Conservation (phyloP, 1,140 invertebrate species). For the Anthonomus grandis region DNA sequence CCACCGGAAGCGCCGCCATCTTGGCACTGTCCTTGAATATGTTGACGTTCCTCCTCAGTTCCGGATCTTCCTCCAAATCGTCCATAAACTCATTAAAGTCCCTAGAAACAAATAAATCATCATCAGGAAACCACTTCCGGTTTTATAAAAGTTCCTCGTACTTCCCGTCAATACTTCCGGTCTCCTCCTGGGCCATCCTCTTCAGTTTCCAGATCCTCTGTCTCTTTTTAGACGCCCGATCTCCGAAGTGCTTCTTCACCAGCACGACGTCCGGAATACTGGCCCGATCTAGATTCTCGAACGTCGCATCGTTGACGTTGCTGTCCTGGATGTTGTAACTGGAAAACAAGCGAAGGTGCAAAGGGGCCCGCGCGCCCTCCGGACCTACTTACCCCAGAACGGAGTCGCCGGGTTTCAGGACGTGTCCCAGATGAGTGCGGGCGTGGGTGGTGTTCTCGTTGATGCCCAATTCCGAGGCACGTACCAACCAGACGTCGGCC, state of each 20-base stretch:
- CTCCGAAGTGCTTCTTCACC: conserved; percentile 88
- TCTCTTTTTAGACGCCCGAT: conserved; percentile 65
- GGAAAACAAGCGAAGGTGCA: background rate
- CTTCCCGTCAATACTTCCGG: conserved; percentile 68
- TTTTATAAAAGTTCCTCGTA: conserved; percentile 46
- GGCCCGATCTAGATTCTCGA: conserved; percentile 76
- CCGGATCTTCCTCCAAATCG: conserved; percentile 93
- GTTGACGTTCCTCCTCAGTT: conserved; percentile 86
- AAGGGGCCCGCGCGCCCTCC: no score
- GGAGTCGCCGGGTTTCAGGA: conserved; percentile 90
- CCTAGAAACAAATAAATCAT: conserved; percentile 52
- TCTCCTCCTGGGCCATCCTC: conserved; percentile 71
- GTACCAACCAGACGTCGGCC: conserved; percentile 92
- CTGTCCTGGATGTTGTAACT: conserved; percentile 79
- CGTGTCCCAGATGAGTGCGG: conserved; percentile 90
- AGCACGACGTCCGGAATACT: conserved; percentile 86
- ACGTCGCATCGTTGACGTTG: conserved; percentile 86
- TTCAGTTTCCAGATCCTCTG: conserved; percentile 91
- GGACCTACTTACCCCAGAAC: conserved; percentile 84
- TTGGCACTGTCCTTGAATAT: conserved; percentile 81
- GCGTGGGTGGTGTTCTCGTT: conserved; percentile 81
- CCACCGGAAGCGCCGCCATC: conserved; percentile 58
- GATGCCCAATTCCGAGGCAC: conserved; percentile 82
- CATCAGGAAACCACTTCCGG: conserved; percentile 17
- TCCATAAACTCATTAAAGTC: conserved; percentile 96